Conservation (phyloP, 1,140 invertebrate genomes). For the Magallana angulata region DNA sequence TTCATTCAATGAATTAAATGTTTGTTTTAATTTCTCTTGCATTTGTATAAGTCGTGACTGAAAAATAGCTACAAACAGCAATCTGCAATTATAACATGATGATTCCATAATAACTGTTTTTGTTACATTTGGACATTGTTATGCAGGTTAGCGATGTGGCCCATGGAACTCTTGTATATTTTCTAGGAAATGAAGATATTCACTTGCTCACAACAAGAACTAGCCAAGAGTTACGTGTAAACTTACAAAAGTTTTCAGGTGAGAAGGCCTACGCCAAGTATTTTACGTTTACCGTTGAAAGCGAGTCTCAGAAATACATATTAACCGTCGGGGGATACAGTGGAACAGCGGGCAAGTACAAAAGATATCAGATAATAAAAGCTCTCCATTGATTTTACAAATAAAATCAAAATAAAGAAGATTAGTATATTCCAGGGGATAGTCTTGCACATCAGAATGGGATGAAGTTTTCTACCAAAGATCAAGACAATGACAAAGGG, state of each 20-base stretch:
- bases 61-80: too few species aligned
- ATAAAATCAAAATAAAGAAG: too few species aligned
- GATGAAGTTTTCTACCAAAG: not conserved
- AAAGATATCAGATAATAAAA: too few species aligned
- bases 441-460: not conserved
- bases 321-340: constrained; percentile 47
- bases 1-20: too few species aligned
- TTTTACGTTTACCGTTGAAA: constrained; percentile 38
- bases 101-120: too few species aligned
- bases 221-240: constrained; percentile 45
- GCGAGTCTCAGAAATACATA: constrained; percentile 27
- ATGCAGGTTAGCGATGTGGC: too few species aligned
- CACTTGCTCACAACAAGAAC: constrained; percentile 3
- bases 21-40: too few species aligned
- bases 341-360: constrained; percentile 42
- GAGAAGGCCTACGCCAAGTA: constrained; percentile 48
- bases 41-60: too few species aligned
- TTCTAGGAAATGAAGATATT: constrained; percentile 49
- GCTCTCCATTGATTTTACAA: too few species aligned
- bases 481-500: not conserved
- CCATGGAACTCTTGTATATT: too few species aligned
- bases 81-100: too few species aligned
- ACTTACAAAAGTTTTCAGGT: constrained; percentile 52
- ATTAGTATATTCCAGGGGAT: not conserved
- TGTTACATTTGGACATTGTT: too few species aligned